Base-by-base conservation (phyloP, 2,888 invertebrate genomes). In the Galeruca laticollis region DNA sequence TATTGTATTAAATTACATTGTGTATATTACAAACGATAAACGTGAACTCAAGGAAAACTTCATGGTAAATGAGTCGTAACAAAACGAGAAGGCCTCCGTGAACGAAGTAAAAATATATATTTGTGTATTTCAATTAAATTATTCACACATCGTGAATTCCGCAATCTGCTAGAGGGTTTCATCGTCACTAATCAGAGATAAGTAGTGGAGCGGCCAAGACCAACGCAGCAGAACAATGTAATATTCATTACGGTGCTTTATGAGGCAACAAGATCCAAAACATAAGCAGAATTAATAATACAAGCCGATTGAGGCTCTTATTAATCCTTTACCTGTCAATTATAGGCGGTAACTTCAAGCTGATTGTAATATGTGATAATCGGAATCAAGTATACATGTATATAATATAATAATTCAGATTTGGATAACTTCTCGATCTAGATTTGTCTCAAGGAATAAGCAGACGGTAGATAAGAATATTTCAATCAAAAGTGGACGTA, bases 111-210 rank as follows among this genome's bases (percentile, higher is more conserved):
- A 40, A 40, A 40, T n/a, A n/a, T 13, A 40, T 13, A 40, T 40
- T 40, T 40, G 40, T 40, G 4, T n/a, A 13, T 40, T n/a, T 4
- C 5, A 40, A 13, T 6, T n/a, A 40, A 40, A 40, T 40, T 40
- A 40, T 40, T n/a, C n/a, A n/a, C 40, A n/a, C n/a, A 5, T n/a
- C n/a, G n/a, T 40, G 9, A 40, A n/a, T 51, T 51, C 11, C 4
- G 51, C 20, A 20, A 21, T 20, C 51, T 51, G 51, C 51, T 51
- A 3, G 51, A 21, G 51, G 18, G 21, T 51, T 8, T 40, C 51
- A 51, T 51, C 51, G 51, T 1, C 51, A 51, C 51, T 51, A 51
- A 51, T 51, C 51, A 51, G 51, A 51, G 20, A 51, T 51, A 51
- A 51, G 20, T 20, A 51, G 51, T 10, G 21, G 20, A 51, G 13